Conservation (phyloP, 2,797 vertebrate species). For the Alectoris magna region DNA sequence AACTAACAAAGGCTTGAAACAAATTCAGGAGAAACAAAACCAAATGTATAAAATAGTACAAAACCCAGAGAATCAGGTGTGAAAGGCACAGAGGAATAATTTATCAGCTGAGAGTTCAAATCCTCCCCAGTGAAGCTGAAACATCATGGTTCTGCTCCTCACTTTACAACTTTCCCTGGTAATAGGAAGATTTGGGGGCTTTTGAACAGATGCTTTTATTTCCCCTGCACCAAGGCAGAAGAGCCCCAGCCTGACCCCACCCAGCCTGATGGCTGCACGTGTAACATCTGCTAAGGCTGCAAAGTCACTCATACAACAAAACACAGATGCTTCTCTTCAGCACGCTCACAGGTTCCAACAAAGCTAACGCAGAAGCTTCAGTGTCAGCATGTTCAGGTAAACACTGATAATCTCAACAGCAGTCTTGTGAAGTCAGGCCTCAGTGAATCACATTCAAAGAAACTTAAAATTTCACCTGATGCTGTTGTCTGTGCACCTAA, state of each 20-base stretch:
- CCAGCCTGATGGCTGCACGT: not conserved
- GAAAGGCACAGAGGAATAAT: constrained; percentile 69
- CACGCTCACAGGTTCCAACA: not conserved
- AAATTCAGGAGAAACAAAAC: constrained; percentile 73
- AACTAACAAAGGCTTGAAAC: constrained; percentile 74
- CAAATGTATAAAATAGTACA: constrained; percentile 70
- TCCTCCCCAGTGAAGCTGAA: constrained; percentile 57
- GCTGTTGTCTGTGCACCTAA: rapidly evolving
- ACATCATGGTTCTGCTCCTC: constrained; percentile 58
- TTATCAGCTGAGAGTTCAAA: constrained; percentile 70
- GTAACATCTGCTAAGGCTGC: not conserved
- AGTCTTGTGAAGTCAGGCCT: not conserved
- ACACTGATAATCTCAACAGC: not conserved
- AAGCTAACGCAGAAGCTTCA: not conserved
- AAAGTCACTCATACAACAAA: not conserved
- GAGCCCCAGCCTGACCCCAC: constrained; percentile 40
- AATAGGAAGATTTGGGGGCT: constrained; percentile 69
- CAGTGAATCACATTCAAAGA: not conserved
- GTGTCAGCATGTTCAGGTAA: not conserved
- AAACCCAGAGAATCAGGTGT: constrained; percentile 61
- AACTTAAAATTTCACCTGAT: rapidly evolving
- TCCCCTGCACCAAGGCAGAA: constrained; percentile 40
- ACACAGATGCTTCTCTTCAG: not conserved
- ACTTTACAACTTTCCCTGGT: constrained; percentile 57
- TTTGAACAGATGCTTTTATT: constrained; percentile 73